Evolutionary conservation across 2,113 vertebrate species (phyloP).

Genomic region (Pachypanchax playfairii): DNA sequence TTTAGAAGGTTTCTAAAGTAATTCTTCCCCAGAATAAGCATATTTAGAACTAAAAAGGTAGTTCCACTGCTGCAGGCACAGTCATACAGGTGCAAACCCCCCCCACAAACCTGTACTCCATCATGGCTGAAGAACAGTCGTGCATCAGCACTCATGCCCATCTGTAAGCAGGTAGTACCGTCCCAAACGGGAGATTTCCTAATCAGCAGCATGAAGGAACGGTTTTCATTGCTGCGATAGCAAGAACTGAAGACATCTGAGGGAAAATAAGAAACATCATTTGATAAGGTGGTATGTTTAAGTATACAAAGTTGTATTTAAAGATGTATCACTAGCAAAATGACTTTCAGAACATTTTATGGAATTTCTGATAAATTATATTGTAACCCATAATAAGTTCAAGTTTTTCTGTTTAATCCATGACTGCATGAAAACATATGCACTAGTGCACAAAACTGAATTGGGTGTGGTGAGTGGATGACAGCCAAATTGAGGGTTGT

Average conservation of each 20-base stretch:
- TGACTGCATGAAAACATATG: too few species aligned
- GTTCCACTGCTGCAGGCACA: not conserved
- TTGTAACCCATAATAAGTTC: not conserved
- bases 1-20: too few species aligned
- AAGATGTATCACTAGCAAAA: too few species aligned
- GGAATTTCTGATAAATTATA: not conserved
- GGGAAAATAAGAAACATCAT: not conserved
- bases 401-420: not conserved
- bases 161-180: conserved; percentile 85
- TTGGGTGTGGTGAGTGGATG: too few species aligned
- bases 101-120: conserved; percentile 84
- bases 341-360: not conserved
- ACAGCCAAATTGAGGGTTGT: too few species aligned
- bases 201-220: conserved; percentile 84
- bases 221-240: conserved; percentile 82
- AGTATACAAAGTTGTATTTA: not conserved
- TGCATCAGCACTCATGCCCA: conserved; percentile 85
- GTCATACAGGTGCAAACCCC: not conserved
- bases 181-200: conserved; percentile 84
- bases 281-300: not conserved
- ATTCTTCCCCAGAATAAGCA: too few species aligned
- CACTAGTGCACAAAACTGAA: too few species aligned
- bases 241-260: conserved; percentile 86
- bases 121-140: conserved; percentile 89
- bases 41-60: not conserved